Conservation (phyloP, 2,797 vertebrate genomes). For the Novumbra hubbsi region DNA sequence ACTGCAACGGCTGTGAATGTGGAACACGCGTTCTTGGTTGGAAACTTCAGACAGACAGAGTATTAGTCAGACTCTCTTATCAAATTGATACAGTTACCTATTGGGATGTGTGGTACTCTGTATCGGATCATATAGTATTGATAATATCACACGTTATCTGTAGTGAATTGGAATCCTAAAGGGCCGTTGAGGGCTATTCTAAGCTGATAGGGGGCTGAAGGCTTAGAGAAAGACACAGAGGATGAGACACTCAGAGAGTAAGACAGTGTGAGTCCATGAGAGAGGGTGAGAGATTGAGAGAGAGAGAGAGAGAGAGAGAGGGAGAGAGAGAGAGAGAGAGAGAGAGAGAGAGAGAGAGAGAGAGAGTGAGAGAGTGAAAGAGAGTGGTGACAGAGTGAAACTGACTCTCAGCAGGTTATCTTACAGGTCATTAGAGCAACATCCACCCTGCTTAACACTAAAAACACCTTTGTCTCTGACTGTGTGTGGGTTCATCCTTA, state of each 20-base stretch:
- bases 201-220: no score
- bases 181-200: no score
- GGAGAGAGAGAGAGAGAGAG: neutral
- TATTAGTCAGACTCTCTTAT: no score
- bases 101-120: no score
- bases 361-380: conserved; percentile 24
- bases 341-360: neutral
- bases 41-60: no score
- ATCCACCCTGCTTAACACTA: conserved; percentile 16
- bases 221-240: no score
- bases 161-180: no score
- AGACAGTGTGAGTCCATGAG: neutral
- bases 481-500: neutral
- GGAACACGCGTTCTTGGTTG: no score
- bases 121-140: no score
- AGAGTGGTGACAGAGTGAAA: conserved; percentile 38
- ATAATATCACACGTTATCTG: no score
- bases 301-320: neutral
- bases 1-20: no score
- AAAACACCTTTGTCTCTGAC: neutral
- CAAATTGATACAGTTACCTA: no score
- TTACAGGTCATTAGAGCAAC: conserved; percentile 7
- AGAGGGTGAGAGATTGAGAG: neutral
- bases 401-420: conserved; percentile 24
- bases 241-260: neutral